phyloP scores from a whole-genome alignment of 2,113 vertebrate genomes.

The Anhinga anhinga region DNA sequence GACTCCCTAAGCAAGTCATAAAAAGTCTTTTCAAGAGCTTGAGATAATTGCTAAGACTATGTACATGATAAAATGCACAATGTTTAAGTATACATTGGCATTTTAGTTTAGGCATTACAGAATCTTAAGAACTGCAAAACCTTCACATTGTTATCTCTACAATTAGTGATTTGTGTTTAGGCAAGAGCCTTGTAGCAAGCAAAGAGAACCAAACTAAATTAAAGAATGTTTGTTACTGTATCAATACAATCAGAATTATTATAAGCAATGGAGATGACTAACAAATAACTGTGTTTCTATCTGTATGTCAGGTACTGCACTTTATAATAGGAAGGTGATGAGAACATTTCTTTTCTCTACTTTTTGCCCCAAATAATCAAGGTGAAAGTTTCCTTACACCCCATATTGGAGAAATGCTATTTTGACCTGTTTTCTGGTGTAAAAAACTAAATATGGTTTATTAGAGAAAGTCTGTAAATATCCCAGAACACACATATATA shows the following conservation, averaged over 20 bases:
- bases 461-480: neutral
- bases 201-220: neutral
- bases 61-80: neutral
- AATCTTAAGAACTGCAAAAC: neutral
- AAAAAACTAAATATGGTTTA: neutral
- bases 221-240: neutral
- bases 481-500: too few relatives aligned
- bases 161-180: neutral
- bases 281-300: neutral
- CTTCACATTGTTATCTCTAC: neutral
- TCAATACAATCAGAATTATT: neutral
- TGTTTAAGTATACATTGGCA: neutral
- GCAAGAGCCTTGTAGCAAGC: neutral
- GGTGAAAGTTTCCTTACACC: neutral
- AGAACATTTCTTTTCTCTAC: neutral
- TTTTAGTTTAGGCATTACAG: neutral
- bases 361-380: neutral
- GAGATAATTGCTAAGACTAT: neutral
- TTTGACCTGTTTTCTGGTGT: neutral
- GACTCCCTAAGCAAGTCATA: rapidly evolving
- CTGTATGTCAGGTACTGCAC: neutral
- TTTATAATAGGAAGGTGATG: neutral
- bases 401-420: neutral
- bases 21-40: neutral
- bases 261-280: neutral